Evolutionary conservation across 2,113 vertebrate genomes (phyloP).

Genomic region (Centropus bengalensis): DNA sequence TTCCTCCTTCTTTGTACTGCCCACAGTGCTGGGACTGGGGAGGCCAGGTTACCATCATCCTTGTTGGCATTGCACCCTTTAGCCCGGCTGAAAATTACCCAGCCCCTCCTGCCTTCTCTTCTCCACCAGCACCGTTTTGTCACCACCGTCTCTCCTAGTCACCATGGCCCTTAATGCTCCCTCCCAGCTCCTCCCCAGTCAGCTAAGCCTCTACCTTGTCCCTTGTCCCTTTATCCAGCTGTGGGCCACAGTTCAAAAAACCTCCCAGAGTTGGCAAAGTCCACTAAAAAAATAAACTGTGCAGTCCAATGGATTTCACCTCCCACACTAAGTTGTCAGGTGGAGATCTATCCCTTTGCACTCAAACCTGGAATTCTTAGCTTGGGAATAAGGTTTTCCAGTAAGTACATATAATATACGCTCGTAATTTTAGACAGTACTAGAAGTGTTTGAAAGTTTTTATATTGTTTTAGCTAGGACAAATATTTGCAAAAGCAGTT

Average conservation of each 20-base stretch:
- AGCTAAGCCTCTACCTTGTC: neutral
- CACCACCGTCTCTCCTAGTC: neutral
- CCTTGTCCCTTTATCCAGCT: neutral
- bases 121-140: neutral
- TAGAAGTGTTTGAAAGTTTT: neutral
- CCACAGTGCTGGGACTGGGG: neutral
- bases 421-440: neutral
- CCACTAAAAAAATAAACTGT: neutral
- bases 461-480: neutral
- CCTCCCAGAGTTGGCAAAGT: neutral
- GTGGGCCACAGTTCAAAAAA: rapidly evolving
- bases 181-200: neutral
- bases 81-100: neutral
- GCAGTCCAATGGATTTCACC: neutral
- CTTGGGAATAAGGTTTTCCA: neutral
- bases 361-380: neutral
- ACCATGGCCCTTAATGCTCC: neutral
- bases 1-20: neutral
- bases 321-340: neutral
- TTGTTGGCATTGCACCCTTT: neutral
- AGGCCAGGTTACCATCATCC: neutral
- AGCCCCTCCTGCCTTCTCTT: neutral
- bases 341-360: neutral
- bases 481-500: neutral
- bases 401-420: neutral